Evolutionary conservation across 2,797 vertebrate species (phyloP), one percentile per base, ranked within the genome.

Genomic region (Pogoniulus pusillus): DNA sequence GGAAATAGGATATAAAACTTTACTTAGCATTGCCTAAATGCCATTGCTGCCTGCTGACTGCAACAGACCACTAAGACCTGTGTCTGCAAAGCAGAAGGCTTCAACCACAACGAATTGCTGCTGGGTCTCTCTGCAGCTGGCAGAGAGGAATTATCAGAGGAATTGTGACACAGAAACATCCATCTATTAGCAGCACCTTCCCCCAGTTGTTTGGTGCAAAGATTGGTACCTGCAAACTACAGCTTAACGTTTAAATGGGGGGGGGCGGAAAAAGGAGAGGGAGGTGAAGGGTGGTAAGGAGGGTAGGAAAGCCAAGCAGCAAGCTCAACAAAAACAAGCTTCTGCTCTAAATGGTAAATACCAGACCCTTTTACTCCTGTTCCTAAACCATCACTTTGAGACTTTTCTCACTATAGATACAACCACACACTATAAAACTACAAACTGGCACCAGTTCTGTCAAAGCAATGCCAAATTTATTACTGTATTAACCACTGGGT

Each of bases 151-250:
- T n/a, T n/a, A 89, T 45, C 78, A 57, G 55, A 75, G 49, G 10
- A 85, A 72, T 23, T 74, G 47, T 81, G 81, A 86, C 75, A 92
- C 16, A 59, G 26, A 73, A 57, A 81, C 55, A 89, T 37, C 32
- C 69, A 49, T 29, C 55, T 81, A 62, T 71, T 72, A 86, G 51
- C 26, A 88, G 62, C 32, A 68, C 23, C 62, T 77, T 90, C 26
- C 7, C 24, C 26, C 51, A 62, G 0, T 11, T 60, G 60, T 41
- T 88, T 14, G 29, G 60, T 29, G 39, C 30, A 85, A 41, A 12
- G 34, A 88, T 71, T 57, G 54, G n/a, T 43, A 85, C 66, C 86
- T 92, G 34, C 58, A 62, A 71, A 60, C 12, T 55, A 84, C 57
- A 76, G 18, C 45, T 86, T 37, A 20, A 76, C 12, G 62, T 74